A percentile compares a stretch with the other conserved stretches of the same genome.
These are phyloP conservation scores for Wasmannia auropunctata DNA, from an alignment of 1,140 invertebrate species.

Conservation along the genomic window DNA sequence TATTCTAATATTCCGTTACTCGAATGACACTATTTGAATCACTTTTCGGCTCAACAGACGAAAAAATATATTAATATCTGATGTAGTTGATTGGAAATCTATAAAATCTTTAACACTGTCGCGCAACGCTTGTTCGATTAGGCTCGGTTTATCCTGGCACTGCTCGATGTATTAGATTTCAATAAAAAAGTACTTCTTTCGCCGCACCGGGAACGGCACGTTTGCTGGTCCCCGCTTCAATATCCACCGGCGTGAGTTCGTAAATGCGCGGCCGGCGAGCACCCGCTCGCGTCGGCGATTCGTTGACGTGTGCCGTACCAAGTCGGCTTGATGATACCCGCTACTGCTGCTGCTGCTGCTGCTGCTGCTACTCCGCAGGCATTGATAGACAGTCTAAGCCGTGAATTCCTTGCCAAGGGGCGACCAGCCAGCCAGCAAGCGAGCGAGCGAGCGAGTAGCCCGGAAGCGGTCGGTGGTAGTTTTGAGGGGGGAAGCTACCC, in stretches of 20 bases:
- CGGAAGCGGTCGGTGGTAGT: slow-evolving; percentile 50
- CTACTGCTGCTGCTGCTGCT: slow-evolving; percentile 22
- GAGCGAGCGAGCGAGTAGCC: neutral
- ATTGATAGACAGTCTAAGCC: slow-evolving; percentile 66
- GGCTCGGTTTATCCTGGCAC: neutral
- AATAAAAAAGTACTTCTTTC: neutral
- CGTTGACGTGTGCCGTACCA: slow-evolving; percentile 53
- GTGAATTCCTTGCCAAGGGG: slow-evolving; percentile 53
- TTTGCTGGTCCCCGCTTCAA: neutral
- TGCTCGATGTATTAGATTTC: neutral
- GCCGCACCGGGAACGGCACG: neutral
- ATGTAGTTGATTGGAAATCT: neutral
- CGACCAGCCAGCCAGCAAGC: neutral
- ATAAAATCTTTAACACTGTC: neutral
- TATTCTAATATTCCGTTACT: neutral
- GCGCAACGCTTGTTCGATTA: neutral
- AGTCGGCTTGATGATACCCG: slow-evolving; percentile 1
- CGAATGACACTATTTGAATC: neutral
- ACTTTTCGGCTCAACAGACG: neutral
- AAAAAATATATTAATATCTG: neutral
- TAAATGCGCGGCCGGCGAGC: slow-evolving; percentile 33
- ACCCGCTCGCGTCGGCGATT: slow-evolving; percentile 61
- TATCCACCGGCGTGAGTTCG: neutral
- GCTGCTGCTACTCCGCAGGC: slow-evolving; percentile 46
- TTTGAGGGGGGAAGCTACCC: slow-evolving; percentile 40